Conservation (phyloP, 2,888 invertebrate species). For the Eupeodes latifasciatus region DNA sequence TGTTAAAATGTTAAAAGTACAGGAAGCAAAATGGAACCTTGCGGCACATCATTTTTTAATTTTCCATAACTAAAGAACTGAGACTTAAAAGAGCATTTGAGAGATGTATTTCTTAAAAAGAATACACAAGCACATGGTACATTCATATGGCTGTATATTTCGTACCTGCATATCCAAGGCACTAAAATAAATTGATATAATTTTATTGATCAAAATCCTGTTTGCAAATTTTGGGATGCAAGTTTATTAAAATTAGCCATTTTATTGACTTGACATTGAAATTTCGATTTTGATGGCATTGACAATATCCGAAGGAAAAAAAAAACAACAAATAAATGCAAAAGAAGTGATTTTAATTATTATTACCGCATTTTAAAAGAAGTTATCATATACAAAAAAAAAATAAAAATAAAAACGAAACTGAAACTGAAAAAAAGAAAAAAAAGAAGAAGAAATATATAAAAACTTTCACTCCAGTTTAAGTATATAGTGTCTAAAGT, state of each 20-base stretch:
- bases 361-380: slow-evolving; percentile 13
- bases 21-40: background rate
- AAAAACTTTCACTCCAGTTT: slow-evolving; percentile 73
- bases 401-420: background rate
- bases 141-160: background rate
- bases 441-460: slow-evolving; percentile 38
- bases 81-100: too few relatives aligned
- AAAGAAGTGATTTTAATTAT: slow-evolving; percentile 18
- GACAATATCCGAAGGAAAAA: background rate
- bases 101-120: background rate
- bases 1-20: background rate
- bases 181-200: background rate
- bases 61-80: too few relatives aligned
- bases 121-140: background rate
- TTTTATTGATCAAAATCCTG: slow-evolving; percentile 18
- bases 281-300: slow-evolving; percentile 8
- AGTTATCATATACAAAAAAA: background rate
- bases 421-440: too few relatives aligned
- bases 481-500: background rate
- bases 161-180: background rate
- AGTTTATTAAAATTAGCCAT: slow-evolving; percentile 24
- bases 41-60: background rate
- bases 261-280: slow-evolving; percentile 58
- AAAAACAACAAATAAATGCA: background rate
- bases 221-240: slow-evolving; percentile 28